phyloP scores from a whole-genome alignment of 2,113 vertebrate species.

The Caloenas nicobarica region DNA sequence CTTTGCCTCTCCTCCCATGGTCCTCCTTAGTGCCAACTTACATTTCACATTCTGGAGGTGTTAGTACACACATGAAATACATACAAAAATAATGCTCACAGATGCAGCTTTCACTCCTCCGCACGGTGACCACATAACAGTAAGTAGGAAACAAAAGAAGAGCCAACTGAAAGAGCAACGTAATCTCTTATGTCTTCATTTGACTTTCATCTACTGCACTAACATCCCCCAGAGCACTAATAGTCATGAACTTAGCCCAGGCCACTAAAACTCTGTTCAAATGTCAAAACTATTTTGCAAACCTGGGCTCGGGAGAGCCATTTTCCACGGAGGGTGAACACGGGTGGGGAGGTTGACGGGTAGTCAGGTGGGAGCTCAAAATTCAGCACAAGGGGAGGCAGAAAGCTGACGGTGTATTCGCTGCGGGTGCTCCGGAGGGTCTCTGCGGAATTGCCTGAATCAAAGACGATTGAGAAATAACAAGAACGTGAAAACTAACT shows the following conservation, averaged over 20 bases:
- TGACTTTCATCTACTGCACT: neutral
- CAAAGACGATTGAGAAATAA: conserved; percentile 4
- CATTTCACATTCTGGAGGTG: neutral
- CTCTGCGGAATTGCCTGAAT: conserved; percentile 78
- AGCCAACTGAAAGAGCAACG: fast-evolving
- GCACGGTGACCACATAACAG: neutral
- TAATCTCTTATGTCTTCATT: fast-evolving
- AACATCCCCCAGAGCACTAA: neutral
- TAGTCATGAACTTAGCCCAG: no score
- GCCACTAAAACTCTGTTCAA: neutral
- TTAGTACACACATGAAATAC: neutral
- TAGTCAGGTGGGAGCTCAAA: conserved; percentile 93
- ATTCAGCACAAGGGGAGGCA: conserved; percentile 92
- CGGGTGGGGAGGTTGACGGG: conserved; percentile 84
- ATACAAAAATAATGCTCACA: neutral
- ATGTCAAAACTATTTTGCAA: neutral
- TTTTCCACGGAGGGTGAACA: conserved; percentile 92
- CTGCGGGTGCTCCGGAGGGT: conserved; percentile 67
- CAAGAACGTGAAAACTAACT: neutral
- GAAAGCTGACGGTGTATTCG: conserved; percentile 85
- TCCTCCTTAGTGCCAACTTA: neutral
- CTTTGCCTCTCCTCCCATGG: neutral
- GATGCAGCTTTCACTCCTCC: neutral
- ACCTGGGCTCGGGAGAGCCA: conserved; percentile 94
- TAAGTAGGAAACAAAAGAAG: neutral